Percentiles rank a stretch among this genome's conserved stretches.
phyloP scores from a whole-genome alignment of 2,888 invertebrate species.

The Hemaris fuciformis region DNA sequence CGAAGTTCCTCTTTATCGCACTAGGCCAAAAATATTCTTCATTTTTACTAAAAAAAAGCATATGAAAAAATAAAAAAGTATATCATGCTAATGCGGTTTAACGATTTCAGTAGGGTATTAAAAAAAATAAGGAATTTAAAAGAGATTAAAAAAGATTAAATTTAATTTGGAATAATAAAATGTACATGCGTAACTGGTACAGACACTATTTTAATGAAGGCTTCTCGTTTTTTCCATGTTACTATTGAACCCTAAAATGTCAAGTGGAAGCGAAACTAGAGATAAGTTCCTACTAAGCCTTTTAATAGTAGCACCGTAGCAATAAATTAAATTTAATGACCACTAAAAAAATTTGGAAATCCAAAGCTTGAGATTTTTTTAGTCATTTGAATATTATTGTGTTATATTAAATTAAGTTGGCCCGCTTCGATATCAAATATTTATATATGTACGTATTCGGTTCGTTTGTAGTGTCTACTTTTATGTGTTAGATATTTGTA shows the following conservation, averaged over 20 bases:
- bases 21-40: too few species aligned
- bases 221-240: background rate
- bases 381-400: background rate
- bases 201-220: too few species aligned
- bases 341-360: conserved; percentile 53
- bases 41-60: too few species aligned
- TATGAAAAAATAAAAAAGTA: too few species aligned
- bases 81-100: too few species aligned
- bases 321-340: conserved; percentile 60
- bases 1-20: too few species aligned
- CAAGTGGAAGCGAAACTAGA: conserved; percentile 42
- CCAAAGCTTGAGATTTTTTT: conserved; percentile 25
- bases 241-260: conserved; percentile 33
- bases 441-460: background rate
- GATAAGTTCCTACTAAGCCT: conserved; percentile 43
- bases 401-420: background rate
- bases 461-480: background rate
- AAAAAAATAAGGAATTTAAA: too few species aligned
- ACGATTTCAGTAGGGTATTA: too few species aligned
- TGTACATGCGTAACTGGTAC: too few species aligned
- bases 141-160: too few species aligned
- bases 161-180: too few species aligned
- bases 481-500: background rate
- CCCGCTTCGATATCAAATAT: background rate
- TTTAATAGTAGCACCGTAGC: conserved; percentile 43